Percentiles rank a stretch among this genome's conserved stretches.
Evolutionary conservation across 2,888 invertebrate genomes (phyloP).

Genomic region (Morpho helenor): DNA sequence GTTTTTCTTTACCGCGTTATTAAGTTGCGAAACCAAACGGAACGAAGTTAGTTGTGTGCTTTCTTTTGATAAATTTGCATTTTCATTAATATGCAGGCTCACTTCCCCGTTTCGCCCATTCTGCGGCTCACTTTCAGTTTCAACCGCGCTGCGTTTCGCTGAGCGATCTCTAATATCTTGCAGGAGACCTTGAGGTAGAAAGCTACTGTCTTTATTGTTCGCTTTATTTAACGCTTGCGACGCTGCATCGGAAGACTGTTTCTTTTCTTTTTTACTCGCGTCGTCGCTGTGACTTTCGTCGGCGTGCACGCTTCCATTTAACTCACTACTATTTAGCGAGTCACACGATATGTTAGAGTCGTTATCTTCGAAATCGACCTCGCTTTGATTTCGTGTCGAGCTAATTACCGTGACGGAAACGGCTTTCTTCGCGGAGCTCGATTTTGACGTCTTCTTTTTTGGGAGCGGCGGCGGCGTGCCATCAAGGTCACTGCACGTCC

Average conservation of each 20-base stretch:
- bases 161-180: conserved; percentile 85
- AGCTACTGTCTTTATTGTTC: conserved; percentile 64
- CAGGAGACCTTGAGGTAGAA: conserved; percentile 82
- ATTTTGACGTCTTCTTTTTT: conserved; percentile 81
- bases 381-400: conserved; percentile 78
- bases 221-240: conserved; percentile 50
- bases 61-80: conserved; percentile 69
- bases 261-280: conserved; percentile 60
- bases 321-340: conserved; percentile 86
- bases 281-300: conserved; percentile 71
- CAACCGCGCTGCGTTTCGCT: conserved; percentile 68
- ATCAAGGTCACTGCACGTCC: conserved; percentile 91
- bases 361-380: conserved; percentile 85
- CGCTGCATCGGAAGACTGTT: conserved; percentile 51
- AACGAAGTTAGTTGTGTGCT: conserved; percentile 73
- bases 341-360: conserved; percentile 90
- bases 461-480: conserved; percentile 84
- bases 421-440: conserved; percentile 67
- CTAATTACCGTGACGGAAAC: conserved; percentile 79
- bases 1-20: conserved; percentile 57
- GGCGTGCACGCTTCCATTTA: conserved; percentile 74
- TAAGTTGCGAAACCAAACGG: conserved; percentile 73
- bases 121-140: conserved; percentile 63
- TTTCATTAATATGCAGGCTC: conserved; percentile 70
- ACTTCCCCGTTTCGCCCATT: conserved; percentile 52